Percentiles rank a stretch among this genome's conserved stretches.
Evolutionary conservation across 92 coral and sea anemone species (phyloP).

Genomic region (Zoanthus solanderi): DNA sequence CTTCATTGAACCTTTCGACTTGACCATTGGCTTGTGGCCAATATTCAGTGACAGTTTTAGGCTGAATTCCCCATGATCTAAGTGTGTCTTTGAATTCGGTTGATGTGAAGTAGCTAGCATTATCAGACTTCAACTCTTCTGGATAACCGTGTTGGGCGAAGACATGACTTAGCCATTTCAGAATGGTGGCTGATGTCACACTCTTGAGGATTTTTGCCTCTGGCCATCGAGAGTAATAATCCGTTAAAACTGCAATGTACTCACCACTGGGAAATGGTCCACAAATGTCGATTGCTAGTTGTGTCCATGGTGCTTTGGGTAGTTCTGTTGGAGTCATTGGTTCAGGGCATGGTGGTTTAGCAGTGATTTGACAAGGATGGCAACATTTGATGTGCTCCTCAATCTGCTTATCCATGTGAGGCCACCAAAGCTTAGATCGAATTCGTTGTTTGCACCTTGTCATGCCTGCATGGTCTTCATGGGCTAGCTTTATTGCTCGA

Average conservation of each 20-base stretch:
- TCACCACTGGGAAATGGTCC: no score
- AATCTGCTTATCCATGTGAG: conserved; percentile 54
- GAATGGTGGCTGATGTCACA: conserved; percentile 12
- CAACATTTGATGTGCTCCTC: conserved; percentile 32
- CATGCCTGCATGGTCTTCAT: conserved; percentile 66
- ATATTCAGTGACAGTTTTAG: conserved; percentile 34
- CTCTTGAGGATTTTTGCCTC: no score
- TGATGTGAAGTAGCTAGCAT: conserved; percentile 52
- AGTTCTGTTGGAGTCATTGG: conserved; percentile 33
- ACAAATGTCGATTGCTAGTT: neutral
- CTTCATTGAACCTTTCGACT: conserved; percentile 31
- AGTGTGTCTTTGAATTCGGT: conserved; percentile 28
- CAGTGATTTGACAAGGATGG: neutral
- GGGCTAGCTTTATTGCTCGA: conserved; percentile 11
- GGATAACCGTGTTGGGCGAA: conserved; percentile 40
- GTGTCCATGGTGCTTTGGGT: conserved; percentile 38
- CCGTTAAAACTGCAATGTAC: conserved; percentile 19
- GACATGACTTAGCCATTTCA: neutral
- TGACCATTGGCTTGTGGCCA: conserved; percentile 75
- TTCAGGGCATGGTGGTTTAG: conserved; percentile 30
- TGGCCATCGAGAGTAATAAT: no score
- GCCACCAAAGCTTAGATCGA: conserved; percentile 59
- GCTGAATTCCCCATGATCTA: conserved; percentile 37
- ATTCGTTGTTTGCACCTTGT: conserved; percentile 56
- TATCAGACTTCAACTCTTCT: conserved; percentile 34